Evolutionary conservation across 2,888 invertebrate species (phyloP).

Genomic region (Philonicus albiceps): DNA sequence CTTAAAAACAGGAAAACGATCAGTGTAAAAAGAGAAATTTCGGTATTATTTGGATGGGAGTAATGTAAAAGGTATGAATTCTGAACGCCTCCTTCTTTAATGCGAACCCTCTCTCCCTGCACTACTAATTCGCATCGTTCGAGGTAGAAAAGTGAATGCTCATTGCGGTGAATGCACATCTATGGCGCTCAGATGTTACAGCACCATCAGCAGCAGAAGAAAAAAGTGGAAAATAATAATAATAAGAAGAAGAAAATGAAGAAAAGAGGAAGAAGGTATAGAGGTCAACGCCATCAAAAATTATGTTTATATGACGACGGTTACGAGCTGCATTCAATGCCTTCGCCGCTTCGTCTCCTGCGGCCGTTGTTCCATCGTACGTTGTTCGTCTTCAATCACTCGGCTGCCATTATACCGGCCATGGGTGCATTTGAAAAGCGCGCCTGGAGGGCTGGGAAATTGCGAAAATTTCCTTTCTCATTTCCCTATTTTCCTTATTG

Average conservation of each 20-base stretch:
- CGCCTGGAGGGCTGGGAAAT: background rate
- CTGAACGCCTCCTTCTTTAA: background rate
- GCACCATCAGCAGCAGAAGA: background rate
- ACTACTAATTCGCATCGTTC: background rate
- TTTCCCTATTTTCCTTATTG: slow-evolving; percentile 3
- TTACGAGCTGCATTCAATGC: background rate
- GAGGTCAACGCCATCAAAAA: slow-evolving; percentile 38
- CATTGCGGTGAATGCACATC: background rate
- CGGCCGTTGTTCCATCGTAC: background rate
- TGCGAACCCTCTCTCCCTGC: background rate
- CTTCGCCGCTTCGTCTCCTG: background rate
- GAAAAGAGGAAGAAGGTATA: slow-evolving; percentile 5
- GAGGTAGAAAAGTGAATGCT: slow-evolving; percentile 12
- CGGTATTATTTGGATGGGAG: background rate
- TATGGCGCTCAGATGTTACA: background rate
- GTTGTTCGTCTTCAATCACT: background rate
- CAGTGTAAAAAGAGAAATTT: background rate
- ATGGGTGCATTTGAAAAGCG: background rate
- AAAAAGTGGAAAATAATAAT: background rate
- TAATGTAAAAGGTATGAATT: background rate
- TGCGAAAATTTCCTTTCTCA: background rate
- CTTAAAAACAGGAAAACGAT: background rate
- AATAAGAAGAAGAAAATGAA: background rate
- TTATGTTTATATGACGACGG: background rate
- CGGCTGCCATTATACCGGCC: background rate